These are phyloP conservation scores for Tetragonula carbonaria DNA, from an alignment of 2,888 invertebrate genomes.

Conservation along the genomic window DNA sequence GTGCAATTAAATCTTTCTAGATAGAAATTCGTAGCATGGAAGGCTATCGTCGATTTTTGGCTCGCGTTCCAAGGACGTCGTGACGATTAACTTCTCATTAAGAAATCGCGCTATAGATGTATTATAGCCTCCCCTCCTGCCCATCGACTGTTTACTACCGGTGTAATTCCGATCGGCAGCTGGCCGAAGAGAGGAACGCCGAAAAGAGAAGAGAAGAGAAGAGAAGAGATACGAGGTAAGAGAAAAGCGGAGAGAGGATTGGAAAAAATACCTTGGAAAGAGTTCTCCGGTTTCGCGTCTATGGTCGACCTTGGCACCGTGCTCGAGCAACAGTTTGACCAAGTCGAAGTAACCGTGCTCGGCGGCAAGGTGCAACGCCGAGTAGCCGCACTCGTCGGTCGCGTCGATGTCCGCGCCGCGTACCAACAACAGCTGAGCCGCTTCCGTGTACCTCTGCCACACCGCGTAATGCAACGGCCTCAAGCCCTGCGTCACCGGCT, in stretches of 20 bases:
- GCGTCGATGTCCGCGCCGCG: constrained; percentile 93
- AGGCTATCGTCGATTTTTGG: constrained; percentile 13
- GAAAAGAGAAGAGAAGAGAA: background rate
- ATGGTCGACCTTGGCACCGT: constrained; percentile 93
- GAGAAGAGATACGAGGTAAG: background rate
- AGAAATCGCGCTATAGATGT: background rate
- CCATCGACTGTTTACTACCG: background rate
- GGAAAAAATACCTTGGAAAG: constrained; percentile 85
- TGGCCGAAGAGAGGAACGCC: background rate
- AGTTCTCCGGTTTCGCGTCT: constrained; percentile 89
- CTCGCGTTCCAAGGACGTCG: background rate
- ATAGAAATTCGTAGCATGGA: constrained; percentile 13
- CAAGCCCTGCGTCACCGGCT: constrained; percentile 93
- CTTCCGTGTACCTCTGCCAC: constrained; percentile 93
- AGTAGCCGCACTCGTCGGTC: constrained; percentile 95
- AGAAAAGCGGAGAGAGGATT: background rate
- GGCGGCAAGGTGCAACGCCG: constrained; percentile 95
- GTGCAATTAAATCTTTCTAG: background rate
- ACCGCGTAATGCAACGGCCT: constrained; percentile 96
- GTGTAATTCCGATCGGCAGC: background rate
- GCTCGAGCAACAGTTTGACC: constrained; percentile 89
- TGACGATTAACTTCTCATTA: background rate
- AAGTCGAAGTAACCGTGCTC: constrained; percentile 92
- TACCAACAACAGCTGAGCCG: constrained; percentile 91
- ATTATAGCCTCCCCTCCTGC: too few relatives aligned